phyloP scores from a whole-genome alignment of 2,888 invertebrate species.

The Pecten maximus region DNA sequence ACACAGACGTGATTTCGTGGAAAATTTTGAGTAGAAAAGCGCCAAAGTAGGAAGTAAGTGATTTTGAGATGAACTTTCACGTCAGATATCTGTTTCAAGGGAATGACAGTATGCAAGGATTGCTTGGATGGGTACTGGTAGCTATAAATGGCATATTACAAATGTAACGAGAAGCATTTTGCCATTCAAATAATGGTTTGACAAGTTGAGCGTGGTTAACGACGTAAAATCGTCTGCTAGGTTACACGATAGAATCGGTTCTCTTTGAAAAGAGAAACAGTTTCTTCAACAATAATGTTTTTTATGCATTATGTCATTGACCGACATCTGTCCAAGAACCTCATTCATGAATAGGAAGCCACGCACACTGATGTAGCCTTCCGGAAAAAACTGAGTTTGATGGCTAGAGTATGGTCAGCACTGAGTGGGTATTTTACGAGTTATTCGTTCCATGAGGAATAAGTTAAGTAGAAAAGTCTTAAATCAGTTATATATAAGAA shows the following conservation, averaged over 20 bases:
- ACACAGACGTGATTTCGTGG: slow-evolving; percentile 77
- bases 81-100: background rate
- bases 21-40: slow-evolving; percentile 66
- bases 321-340: too few relatives aligned
- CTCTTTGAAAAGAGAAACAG: too few relatives aligned
- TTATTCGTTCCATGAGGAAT: too few relatives aligned
- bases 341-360: too few relatives aligned
- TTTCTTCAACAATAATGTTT: too few relatives aligned
- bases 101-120: background rate
- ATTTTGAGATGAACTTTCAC: background rate
- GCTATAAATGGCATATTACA: background rate
- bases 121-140: background rate
- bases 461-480: too few relatives aligned
- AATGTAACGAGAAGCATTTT: background rate
- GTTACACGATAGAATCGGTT: background rate
- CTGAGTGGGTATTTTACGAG: too few relatives aligned
- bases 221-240: slow-evolving; percentile 9
- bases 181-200: background rate
- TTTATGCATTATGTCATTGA: too few relatives aligned
- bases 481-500: too few relatives aligned
- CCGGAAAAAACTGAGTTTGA: too few relatives aligned
- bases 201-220: slow-evolving; percentile 9
- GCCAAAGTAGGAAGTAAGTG: slow-evolving; percentile 52
- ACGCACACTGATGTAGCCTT: too few relatives aligned
- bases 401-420: too few relatives aligned